Base-by-base conservation (phyloP, 2,888 invertebrate species). In the Pristionchus maxplancki region DNA sequence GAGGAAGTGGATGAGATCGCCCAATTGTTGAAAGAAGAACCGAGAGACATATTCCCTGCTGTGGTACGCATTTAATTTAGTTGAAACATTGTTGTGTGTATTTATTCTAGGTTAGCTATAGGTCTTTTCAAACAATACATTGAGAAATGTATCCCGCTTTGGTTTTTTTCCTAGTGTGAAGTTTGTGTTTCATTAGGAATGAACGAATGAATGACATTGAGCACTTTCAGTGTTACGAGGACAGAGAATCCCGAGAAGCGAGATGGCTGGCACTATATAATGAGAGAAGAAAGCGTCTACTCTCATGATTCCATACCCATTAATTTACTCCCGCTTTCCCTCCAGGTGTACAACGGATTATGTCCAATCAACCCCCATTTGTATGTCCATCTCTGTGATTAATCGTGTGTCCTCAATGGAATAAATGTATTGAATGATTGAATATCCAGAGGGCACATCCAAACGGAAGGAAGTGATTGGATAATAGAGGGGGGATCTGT, bases 321-420 rank as follows among this genome's bases (percentile, higher is more conserved):
- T 44, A 78, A 78, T 78, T 78, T 78, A 78, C 44, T 48, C 78
- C 24, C 48, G n/a, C 44, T 9, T 13, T 48, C 28, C 11, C 64
- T 44, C 71, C 86, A 87, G 86, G 86, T 87, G 86, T 87, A 8
- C 86, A 6, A 44, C 2, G 86, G 86, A 87, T 87, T 87, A 87
- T 20, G 34, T 28, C 50, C 71, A 87, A 87, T 87, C 86, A 87
- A 85, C 44, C 44, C 85, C 37, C 64, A 85, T 64, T 85, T 62
- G 62, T 85, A 53, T 53, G 34, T 31, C 81, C 82, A 78, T 28
- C 78, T 40, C 78, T 78, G n/a, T 78, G n/a, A 78, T 78, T 78
- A 78, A 13, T 78, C n/a, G 24, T 78, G 48, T 78, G 20, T 78
- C 78, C n/a, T 78, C n/a, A 28, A 24, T 17, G 24, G 40, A 74